Conservation (phyloP, 2,888 invertebrate species). For the Fissipunctia ypsillon region DNA sequence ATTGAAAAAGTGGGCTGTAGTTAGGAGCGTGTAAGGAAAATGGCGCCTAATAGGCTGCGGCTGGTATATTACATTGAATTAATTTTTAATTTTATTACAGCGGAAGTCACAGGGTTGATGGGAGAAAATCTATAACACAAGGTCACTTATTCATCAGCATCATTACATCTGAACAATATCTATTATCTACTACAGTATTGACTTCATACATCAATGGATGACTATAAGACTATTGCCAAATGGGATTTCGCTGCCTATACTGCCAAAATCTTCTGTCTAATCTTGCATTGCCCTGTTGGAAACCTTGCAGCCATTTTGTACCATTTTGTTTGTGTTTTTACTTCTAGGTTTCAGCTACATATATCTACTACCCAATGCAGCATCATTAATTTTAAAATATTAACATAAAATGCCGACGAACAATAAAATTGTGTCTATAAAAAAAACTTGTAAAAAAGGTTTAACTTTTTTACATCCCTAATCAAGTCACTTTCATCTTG, state of each 20-base stretch:
- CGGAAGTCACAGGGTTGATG: no score
- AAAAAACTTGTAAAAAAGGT: conserved; percentile 39
- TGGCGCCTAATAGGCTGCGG: conserved; percentile 5
- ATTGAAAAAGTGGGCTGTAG: conserved; percentile 47
- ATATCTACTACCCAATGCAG: neutral
- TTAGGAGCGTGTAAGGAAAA: conserved; percentile 43
- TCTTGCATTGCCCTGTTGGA: no score
- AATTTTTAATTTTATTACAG: neutral
- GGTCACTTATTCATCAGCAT: neutral
- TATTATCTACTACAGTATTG: neutral
- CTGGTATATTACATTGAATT: conserved; percentile 1
- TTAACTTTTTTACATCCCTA: conserved; percentile 46
- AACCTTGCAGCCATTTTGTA: no score
- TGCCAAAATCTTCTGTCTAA: neutral
- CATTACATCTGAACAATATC: neutral
- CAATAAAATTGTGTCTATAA: conserved; percentile 22
- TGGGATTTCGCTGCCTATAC: neutral
- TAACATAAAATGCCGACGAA: neutral
- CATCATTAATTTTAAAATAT: no score
- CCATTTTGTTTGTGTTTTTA: no score
- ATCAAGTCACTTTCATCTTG: conserved; percentile 41
- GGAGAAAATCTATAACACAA: no score
- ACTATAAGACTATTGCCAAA: neutral
- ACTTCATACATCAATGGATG: neutral
- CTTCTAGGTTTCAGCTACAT: neutral